Conservation (phyloP, 1,140 invertebrate species). For the Leptestheria dahalacensis region DNA sequence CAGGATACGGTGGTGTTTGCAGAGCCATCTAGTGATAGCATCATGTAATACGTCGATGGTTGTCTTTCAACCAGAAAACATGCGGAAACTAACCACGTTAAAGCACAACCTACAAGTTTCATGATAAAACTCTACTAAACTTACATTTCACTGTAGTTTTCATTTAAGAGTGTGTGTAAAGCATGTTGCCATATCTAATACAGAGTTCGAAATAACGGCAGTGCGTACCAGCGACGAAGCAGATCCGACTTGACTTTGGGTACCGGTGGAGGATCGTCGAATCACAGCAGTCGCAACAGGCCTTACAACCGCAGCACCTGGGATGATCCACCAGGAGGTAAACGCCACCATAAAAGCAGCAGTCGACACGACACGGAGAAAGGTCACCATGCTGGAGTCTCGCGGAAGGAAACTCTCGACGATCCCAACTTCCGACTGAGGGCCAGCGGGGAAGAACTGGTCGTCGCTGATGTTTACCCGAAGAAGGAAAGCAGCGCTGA, state of each 20-base stretch:
- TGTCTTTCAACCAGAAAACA: too few species aligned
- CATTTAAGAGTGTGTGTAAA: too few species aligned
- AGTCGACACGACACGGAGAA: slow-evolving; percentile 18
- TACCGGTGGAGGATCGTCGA: slow-evolving; percentile 25
- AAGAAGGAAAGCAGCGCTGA: slow-evolving; percentile 33
- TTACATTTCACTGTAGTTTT: too few species aligned
- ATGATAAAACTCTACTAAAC: too few species aligned
- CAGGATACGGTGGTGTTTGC: too few species aligned
- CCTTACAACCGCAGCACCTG: slow-evolving; percentile 68
- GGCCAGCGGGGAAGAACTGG: slow-evolving; percentile 49
- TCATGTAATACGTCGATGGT: too few species aligned
- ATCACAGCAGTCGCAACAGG: slow-evolving; percentile 51
- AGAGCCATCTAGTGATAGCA: too few species aligned
- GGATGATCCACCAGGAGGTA: slow-evolving; percentile 74
- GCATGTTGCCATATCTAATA: too few species aligned
- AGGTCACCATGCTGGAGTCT: slow-evolving; percentile 31
- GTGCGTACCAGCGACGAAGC: neutral
- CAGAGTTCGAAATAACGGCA: neutral
- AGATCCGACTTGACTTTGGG: slow-evolving; percentile 65
- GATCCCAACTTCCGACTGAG: slow-evolving; percentile 33
- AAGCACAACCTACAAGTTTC: too few species aligned
- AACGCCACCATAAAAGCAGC: slow-evolving; percentile 36
- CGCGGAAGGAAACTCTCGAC: slow-evolving; percentile 53
- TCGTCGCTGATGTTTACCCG: slow-evolving; percentile 48
- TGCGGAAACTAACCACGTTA: too few species aligned